Evolutionary conservation across 2,797 vertebrate genomes (phyloP).

Genomic region (Onychomys leucogaster): DNA sequence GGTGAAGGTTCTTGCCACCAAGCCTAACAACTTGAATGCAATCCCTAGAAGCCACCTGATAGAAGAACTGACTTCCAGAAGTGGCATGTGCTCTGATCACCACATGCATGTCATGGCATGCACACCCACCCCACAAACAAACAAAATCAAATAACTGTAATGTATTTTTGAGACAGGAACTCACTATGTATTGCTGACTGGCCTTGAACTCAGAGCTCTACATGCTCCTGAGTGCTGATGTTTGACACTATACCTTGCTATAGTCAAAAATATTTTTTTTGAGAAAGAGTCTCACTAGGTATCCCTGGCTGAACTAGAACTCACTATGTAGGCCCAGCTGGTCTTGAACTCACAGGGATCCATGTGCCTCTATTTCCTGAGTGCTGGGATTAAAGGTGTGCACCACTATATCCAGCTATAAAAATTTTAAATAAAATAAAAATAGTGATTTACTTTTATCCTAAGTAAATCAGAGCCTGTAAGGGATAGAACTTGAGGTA

Average conservation of each 20-base stretch:
- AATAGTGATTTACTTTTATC: neutral
- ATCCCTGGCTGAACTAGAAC: too few relatives aligned
- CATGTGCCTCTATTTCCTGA: too few relatives aligned
- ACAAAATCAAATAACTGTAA: neutral
- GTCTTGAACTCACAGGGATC: too few relatives aligned
- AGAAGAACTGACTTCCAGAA: neutral
- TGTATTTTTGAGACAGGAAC: too few relatives aligned
- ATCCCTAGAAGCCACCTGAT: neutral
- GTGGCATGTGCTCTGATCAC: neutral
- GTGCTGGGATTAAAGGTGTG: too few relatives aligned
- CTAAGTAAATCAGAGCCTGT: conserved; percentile 43
- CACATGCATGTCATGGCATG: neutral
- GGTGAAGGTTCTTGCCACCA: neutral
- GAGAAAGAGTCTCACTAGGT: too few relatives aligned
- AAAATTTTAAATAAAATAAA: neutral
- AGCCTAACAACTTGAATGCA: neutral
- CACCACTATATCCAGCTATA: neutral
- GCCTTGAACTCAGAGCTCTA: neutral
- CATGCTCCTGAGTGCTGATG: neutral
- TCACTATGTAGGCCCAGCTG: too few relatives aligned
- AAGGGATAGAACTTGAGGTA: neutral
- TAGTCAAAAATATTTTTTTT: neutral
- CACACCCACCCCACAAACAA: neutral
- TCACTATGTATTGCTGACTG: neutral
- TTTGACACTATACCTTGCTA: neutral